Percentiles rank a stretch among this genome's conserved stretches.
Evolutionary conservation across 2,888 invertebrate genomes (phyloP).

Genomic region (Podotricha telesiphe): DNA sequence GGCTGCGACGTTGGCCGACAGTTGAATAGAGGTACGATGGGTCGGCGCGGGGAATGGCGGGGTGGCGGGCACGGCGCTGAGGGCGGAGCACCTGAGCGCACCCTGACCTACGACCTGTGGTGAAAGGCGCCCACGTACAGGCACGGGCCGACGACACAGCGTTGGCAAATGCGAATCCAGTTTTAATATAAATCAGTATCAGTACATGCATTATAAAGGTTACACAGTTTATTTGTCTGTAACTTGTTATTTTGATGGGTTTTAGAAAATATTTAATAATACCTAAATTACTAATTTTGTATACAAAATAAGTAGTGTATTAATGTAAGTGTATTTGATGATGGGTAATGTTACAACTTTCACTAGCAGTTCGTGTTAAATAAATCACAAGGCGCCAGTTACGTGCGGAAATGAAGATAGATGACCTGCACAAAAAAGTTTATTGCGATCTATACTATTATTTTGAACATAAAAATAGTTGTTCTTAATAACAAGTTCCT

Average conservation of each 20-base stretch:
- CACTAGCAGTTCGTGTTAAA: constrained; percentile 69
- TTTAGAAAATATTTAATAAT: constrained; percentile 1
- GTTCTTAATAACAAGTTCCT: not conserved
- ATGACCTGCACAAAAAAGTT: constrained; percentile 63
- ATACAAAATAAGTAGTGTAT: constrained; percentile 18
- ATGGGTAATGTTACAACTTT: constrained; percentile 74
- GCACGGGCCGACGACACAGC: constrained; percentile 67
- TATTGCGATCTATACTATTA: constrained; percentile 57
- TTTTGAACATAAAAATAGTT: constrained; percentile 27
- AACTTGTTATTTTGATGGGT: not conserved
- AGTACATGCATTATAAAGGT: constrained; percentile 26
- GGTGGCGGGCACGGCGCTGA: constrained; percentile 55
- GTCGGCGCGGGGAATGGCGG: constrained; percentile 58
- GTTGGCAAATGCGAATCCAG: constrained; percentile 64
- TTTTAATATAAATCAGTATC: constrained; percentile 49
- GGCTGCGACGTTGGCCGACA: constrained; percentile 74
- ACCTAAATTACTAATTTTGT: not conserved
- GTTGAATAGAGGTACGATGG: constrained; percentile 80
- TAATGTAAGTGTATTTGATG: constrained; percentile 57
- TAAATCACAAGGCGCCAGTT: constrained; percentile 71
- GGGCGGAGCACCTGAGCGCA: constrained; percentile 83
- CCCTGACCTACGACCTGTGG: constrained; percentile 83
- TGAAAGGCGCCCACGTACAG: constrained; percentile 78
- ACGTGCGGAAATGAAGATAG: constrained; percentile 78
- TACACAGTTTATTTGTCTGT: constrained; percentile 8